A percentile compares a stretch with the other conserved stretches of the same genome.
phyloP scores from a whole-genome alignment of 2,888 invertebrate species.

The Rhamnusium bicolor region DNA sequence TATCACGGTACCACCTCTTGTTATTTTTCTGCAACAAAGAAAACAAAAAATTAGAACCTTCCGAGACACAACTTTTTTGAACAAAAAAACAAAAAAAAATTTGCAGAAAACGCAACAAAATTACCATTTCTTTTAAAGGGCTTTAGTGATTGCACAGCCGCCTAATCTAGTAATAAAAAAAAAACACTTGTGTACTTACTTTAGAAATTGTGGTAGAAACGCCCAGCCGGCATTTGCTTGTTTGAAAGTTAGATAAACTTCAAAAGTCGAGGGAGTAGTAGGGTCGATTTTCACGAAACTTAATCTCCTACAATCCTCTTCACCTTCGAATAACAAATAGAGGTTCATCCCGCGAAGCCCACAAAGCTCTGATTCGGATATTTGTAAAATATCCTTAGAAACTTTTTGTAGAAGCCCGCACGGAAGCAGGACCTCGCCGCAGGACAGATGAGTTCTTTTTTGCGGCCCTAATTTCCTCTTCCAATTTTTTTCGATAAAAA shows the following conservation, averaged over 20 bases:
- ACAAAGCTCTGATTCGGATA: conserved; percentile 91
- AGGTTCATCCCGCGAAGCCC: conserved; percentile 89
- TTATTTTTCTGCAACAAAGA: conserved; percentile 80
- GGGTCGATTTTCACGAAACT: conserved; percentile 91
- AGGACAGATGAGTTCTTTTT: conserved; percentile 85
- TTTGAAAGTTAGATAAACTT: conserved; percentile 89
- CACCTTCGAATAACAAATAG: conserved; percentile 86
- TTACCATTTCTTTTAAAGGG: too few relatives aligned
- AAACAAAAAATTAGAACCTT: conserved; percentile 28
- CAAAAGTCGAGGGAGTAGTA: conserved; percentile 91
- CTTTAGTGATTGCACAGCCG: too few relatives aligned
- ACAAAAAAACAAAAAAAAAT: conserved; percentile 27
- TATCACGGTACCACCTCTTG: conserved; percentile 88
- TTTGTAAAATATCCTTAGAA: conserved; percentile 83
- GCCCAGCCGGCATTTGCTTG: conserved; percentile 92
- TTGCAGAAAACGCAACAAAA: too few relatives aligned
- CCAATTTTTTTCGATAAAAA: conserved; percentile 85
- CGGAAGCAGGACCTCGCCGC: conserved; percentile 89
- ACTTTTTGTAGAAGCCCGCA: conserved; percentile 86
- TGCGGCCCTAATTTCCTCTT: conserved; percentile 85
- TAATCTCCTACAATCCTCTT: conserved; percentile 79
- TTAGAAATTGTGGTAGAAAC: conserved; percentile 90
- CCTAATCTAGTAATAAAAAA: too few relatives aligned
- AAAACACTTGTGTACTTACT: conserved; percentile 76
- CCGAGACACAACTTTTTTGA: neutral